Conservation (phyloP, 2,888 invertebrate species). For the Dolomedes plantarius region DNA sequence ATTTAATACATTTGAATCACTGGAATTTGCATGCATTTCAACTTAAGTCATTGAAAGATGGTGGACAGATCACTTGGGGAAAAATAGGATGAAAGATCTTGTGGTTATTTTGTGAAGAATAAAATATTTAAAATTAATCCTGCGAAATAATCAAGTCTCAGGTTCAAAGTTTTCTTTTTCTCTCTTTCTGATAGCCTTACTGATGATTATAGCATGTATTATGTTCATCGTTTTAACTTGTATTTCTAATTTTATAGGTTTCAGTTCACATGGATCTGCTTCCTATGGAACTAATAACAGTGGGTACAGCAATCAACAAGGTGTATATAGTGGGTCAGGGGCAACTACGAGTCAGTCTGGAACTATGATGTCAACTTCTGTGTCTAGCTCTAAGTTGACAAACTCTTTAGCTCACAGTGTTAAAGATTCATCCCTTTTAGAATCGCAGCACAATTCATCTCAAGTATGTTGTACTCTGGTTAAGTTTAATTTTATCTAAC, state of each 20-base stretch:
- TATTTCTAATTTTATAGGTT: conserved; percentile 44
- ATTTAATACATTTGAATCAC: too few species aligned
- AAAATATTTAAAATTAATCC: too few species aligned
- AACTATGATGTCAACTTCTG: conserved; percentile 56
- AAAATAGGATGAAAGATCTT: too few species aligned
- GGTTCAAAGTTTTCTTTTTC: too few species aligned
- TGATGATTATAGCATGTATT: too few species aligned
- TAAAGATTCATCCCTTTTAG: conserved; percentile 67
- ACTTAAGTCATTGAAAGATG: too few species aligned
- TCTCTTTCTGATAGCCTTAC: too few species aligned
- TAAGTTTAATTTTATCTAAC: neutral
- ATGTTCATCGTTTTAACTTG: too few species aligned
- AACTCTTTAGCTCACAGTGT: conserved; percentile 60
- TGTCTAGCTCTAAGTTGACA: conserved; percentile 49
- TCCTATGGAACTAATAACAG: conserved; percentile 59
- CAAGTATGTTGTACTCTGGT: conserved; percentile 44
- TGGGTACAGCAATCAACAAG: conserved; percentile 56
- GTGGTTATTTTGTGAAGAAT: too few species aligned
- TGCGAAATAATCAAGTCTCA: too few species aligned
- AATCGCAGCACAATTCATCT: conserved; percentile 68
- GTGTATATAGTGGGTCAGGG: conserved; percentile 61
- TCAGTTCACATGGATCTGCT: conserved; percentile 55
- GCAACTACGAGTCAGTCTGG: conserved; percentile 50
- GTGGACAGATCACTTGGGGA: too few species aligned
- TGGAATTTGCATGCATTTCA: too few species aligned